phyloP scores from a whole-genome alignment of 2,888 invertebrate genomes.

The Eupeodes luniger region DNA sequence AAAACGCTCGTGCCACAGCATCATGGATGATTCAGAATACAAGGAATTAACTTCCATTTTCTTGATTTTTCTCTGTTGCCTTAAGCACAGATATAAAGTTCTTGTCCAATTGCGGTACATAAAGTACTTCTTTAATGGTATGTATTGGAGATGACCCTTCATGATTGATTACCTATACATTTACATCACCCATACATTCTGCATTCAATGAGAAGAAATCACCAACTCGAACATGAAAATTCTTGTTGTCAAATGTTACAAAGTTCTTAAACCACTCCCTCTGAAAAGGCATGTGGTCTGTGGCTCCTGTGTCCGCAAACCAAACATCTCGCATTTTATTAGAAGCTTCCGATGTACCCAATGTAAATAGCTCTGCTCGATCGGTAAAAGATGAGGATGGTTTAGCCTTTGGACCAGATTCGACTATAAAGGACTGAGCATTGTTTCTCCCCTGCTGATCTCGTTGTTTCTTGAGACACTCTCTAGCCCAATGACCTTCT shows the following conservation, averaged over 20 bases:
- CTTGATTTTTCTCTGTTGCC: constrained; percentile 1
- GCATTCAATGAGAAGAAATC: constrained; percentile 62
- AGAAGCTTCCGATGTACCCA: neutral
- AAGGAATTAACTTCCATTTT: constrained; percentile 41
- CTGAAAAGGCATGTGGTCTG: constrained; percentile 76
- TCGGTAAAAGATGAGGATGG: constrained; percentile 19
- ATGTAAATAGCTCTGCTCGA: constrained; percentile 22
- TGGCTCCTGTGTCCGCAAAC: constrained; percentile 76
- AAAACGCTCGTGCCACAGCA: constrained; percentile 77
- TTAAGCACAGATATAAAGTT: constrained; percentile 25
- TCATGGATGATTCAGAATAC: constrained; percentile 33
- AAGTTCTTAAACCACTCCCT: constrained; percentile 20
- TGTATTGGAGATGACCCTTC: neutral
- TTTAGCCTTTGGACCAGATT: neutral
- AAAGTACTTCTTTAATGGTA: constrained; percentile 70
- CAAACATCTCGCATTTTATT: constrained; percentile 45
- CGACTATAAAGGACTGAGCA: constrained; percentile 21
- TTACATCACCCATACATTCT: constrained; percentile 66
- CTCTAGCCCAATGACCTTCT: constrained; percentile 19
- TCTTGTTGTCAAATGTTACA: neutral
- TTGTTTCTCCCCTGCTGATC: constrained; percentile 19
- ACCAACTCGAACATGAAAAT: constrained; percentile 62
- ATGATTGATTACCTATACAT: constrained; percentile 56
- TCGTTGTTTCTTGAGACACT: constrained; percentile 12
- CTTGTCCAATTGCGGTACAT: constrained; percentile 52